Evolutionary conservation across 2,888 invertebrate species (phyloP).

Genomic region (Coleophora flavipennella): DNA sequence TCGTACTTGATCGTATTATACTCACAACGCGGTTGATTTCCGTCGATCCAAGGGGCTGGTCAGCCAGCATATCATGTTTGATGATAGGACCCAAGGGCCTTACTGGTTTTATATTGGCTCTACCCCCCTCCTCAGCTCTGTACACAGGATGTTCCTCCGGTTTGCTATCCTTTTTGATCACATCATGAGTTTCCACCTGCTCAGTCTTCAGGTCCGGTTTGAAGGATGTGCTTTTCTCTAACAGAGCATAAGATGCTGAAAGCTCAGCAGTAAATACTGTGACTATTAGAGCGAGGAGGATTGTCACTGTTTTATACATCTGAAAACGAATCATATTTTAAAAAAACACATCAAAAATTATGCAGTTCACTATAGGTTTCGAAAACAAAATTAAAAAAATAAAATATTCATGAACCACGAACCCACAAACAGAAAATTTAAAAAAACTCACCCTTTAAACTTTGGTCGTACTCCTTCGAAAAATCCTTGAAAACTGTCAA

Average conservation of each 20-base stretch:
- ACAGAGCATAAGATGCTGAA: conserved; percentile 26
- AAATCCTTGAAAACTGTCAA: conserved; percentile 28
- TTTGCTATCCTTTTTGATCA: conserved; percentile 30
- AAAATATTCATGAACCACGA: background rate
- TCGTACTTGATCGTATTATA: conserved; percentile 12
- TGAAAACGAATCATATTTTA: too few relatives aligned
- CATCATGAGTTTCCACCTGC: conserved; percentile 26
- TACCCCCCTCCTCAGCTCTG: conserved; percentile 38
- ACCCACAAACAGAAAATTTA: background rate
- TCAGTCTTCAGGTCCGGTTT: conserved; percentile 35
- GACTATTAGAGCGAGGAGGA: conserved; percentile 26
- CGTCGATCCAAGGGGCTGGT: conserved; percentile 34
- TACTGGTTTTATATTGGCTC: conserved; percentile 46
- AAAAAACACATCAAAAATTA: background rate
- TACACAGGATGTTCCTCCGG: conserved; percentile 46
- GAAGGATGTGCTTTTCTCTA: conserved; percentile 36
- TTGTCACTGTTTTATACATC: conserved; percentile 36
- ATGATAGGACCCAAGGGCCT: conserved; percentile 37
- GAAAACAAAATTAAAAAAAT: too few relatives aligned
- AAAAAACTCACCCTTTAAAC: conserved; percentile 31
- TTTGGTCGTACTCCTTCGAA: conserved; percentile 15
- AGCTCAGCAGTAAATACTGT: conserved; percentile 41
- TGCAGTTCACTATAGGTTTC: too few relatives aligned
- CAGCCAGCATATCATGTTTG: conserved; percentile 55
- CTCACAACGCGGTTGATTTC: conserved; percentile 54